Percentiles rank a stretch among this genome's conserved stretches.
Conservation (phyloP, 2,888 invertebrate species). For the Microctonus aethiopoides region DNA sequence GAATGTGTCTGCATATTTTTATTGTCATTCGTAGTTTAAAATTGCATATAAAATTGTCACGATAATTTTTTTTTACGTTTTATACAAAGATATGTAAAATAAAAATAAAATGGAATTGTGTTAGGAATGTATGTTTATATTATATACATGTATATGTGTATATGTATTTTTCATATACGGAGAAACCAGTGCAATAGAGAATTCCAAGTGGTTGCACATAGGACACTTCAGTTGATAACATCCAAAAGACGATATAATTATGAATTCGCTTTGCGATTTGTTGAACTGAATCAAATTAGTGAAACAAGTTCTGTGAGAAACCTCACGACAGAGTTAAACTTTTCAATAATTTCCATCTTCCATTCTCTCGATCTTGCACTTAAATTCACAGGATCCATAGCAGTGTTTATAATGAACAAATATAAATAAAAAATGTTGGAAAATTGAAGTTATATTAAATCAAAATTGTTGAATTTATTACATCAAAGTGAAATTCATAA, state of each 20-base stretch:
- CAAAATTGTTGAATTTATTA: too few relatives aligned
- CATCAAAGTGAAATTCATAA: too few relatives aligned
- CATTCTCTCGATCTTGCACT: neutral
- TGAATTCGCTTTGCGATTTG: conserved; percentile 15
- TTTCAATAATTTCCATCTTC: neutral
- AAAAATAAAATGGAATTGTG: neutral
- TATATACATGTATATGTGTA: neutral
- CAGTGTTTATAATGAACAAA: too few relatives aligned
- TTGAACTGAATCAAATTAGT: conserved; percentile 23
- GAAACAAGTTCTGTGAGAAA: neutral
- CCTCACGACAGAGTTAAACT: neutral
- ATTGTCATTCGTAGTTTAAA: neutral
- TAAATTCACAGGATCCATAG: neutral
- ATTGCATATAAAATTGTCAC: neutral
- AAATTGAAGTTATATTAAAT: too few relatives aligned
- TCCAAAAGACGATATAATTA: neutral
- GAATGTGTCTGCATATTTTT: neutral
- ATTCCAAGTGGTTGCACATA: neutral
- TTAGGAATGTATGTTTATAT: too few relatives aligned
- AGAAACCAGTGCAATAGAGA: too few relatives aligned
- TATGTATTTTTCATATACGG: too few relatives aligned
- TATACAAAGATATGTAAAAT: neutral
- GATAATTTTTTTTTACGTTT: neutral
- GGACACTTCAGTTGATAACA: neutral
- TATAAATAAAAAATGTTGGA: too few relatives aligned